Percentiles rank a stretch among this genome's conserved stretches.
These are phyloP conservation scores for Scaptomyza reducta DNA, from an alignment of 2,888 invertebrate species.

Conservation along the genomic window DNA sequence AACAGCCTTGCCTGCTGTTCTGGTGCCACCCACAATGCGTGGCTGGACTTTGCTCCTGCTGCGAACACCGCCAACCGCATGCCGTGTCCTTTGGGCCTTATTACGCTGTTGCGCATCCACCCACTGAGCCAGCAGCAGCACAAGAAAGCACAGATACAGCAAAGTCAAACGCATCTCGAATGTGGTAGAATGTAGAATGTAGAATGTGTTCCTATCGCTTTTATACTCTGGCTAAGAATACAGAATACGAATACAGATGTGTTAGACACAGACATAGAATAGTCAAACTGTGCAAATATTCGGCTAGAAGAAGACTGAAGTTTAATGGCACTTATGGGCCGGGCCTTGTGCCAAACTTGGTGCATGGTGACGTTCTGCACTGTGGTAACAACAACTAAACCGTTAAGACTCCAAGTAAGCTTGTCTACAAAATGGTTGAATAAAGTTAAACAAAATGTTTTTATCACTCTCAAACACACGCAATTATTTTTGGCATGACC, in stretches of 20 bases:
- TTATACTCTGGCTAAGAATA: slow-evolving; percentile 47
- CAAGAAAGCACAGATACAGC: slow-evolving; percentile 41
- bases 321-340: slow-evolving; percentile 24
- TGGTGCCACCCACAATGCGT: background rate
- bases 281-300: slow-evolving; percentile 66
- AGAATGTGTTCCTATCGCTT: slow-evolving; percentile 30
- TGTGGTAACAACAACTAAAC: background rate
- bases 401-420: background rate
- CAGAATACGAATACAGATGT: slow-evolving; percentile 5
- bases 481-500: no score
- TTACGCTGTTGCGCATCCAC: slow-evolving; percentile 2
- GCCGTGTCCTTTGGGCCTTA: background rate
- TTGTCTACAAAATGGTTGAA: background rate
- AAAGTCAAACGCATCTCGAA: slow-evolving; percentile 54
- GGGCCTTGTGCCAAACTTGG: slow-evolving; percentile 33
- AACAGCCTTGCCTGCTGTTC: background rate
- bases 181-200: slow-evolving; percentile 34
- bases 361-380: slow-evolving; percentile 31
- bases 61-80: background rate
- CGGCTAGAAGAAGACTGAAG: slow-evolving; percentile 23
- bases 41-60: slow-evolving; percentile 4
- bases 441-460: background rate
- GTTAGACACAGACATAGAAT: background rate
- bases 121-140: slow-evolving; percentile 46
- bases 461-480: no score